These are phyloP conservation scores for Herminia tarsipennalis DNA, from an alignment of 2,888 invertebrate species.

Conservation along the genomic window DNA sequence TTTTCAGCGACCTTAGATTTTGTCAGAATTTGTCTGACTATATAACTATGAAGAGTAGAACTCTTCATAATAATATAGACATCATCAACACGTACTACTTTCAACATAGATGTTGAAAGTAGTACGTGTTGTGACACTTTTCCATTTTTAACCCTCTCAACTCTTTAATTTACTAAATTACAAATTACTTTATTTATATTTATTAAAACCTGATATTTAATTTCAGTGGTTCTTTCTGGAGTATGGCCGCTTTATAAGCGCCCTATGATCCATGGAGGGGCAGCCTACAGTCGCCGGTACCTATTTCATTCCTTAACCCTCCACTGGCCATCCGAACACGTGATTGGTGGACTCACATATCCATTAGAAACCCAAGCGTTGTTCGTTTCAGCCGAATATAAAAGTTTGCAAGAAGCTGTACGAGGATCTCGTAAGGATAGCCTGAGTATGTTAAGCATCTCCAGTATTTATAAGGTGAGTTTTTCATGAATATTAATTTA, in stretches of 20 bases:
- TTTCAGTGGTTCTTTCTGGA: constrained; percentile 61
- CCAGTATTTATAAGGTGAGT: constrained; percentile 63
- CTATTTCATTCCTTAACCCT: constrained; percentile 64
- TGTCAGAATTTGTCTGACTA: too few species aligned
- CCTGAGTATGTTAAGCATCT: constrained; percentile 62
- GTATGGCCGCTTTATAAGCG: constrained; percentile 51
- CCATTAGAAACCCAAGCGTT: constrained; percentile 68
- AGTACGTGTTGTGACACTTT: too few species aligned
- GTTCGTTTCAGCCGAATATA: constrained; percentile 66
- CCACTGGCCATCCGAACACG: constrained; percentile 71
- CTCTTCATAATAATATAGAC: too few species aligned
- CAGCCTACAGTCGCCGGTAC: constrained; percentile 68
- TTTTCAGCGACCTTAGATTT: too few species aligned
- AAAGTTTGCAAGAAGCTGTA: constrained; percentile 52
- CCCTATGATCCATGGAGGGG: constrained; percentile 68
- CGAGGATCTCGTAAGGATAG: constrained; percentile 54
- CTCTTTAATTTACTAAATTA: too few species aligned
- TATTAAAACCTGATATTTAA: not conserved
- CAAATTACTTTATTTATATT: too few species aligned
- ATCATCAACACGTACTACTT: too few species aligned
- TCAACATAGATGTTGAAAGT: too few species aligned
- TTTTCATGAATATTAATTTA: not conserved
- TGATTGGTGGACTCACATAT: constrained; percentile 55
- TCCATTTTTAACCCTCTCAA: too few species aligned
- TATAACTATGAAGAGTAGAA: too few species aligned